Conservation (phyloP, 35 echinoderm and acorn worm genomes). For the Apostichopus parvimensis region DNA sequence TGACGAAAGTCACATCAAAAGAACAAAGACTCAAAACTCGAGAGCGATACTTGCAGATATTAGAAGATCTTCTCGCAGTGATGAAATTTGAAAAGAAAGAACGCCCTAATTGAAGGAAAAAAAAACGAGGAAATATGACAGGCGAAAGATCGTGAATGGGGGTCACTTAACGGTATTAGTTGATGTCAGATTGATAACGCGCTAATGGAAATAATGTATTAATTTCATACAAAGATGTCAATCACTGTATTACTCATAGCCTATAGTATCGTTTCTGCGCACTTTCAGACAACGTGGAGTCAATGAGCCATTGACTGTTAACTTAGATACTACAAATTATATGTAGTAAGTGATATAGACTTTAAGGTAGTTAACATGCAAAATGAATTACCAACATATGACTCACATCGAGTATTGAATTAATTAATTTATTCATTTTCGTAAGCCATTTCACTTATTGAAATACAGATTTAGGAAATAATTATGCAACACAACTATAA, state of each 20-base stretch:
- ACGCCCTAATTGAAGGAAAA: conserved; percentile 41
- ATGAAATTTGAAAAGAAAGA: conserved; percentile 22
- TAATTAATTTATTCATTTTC: too few relatives aligned
- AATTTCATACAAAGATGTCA: conserved; percentile 40
- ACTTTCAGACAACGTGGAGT: too few relatives aligned
- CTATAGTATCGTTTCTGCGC: neutral
- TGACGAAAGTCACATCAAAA: neutral
- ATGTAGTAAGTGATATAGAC: too few relatives aligned
- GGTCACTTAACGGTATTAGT: neutral
- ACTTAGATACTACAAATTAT: too few relatives aligned
- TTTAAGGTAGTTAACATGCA: too few relatives aligned
- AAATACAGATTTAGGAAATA: too few relatives aligned
- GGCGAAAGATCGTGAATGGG: conserved; percentile 16
- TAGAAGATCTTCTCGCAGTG: neutral
- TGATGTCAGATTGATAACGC: neutral
- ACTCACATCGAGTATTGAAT: too few relatives aligned
- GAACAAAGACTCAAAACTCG: conserved; percentile 18
- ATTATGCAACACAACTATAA: too few relatives aligned
- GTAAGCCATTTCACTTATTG: too few relatives aligned
- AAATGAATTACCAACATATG: too few relatives aligned
- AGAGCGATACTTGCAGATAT: neutral
- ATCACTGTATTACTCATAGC: conserved; percentile 40
- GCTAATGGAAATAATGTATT: conserved; percentile 40
- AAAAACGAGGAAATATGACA: conserved; percentile 28
- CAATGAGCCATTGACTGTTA: too few relatives aligned